These are phyloP conservation scores for Dendrolimus kikuchii DNA, from an alignment of 1,140 invertebrate species.

Conservation along the genomic window DNA sequence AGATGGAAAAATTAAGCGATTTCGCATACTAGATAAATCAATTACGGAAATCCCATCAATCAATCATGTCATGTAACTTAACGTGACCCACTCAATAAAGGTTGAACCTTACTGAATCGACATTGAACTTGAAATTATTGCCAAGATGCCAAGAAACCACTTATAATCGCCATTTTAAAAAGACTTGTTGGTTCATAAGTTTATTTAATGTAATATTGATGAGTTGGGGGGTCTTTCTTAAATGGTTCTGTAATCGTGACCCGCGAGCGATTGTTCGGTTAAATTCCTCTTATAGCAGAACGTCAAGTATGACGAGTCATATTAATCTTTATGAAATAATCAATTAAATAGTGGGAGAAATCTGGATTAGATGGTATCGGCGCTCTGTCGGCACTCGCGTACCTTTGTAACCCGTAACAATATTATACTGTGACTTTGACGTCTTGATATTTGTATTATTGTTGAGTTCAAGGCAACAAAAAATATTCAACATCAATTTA, in stretches of 20 bases:
- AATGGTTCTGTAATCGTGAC: conserved; percentile 23
- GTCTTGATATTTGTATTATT: conserved; percentile 3
- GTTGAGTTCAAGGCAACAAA: neutral
- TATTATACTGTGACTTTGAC: conserved; percentile 17
- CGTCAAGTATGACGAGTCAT: conserved; percentile 53
- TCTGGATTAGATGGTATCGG: conserved; percentile 63
- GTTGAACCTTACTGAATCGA: conserved; percentile 28
- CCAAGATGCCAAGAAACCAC: conserved; percentile 22
- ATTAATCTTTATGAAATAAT: conserved; percentile 64
- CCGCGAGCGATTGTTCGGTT: conserved; percentile 33
- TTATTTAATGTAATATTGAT: conserved; percentile 1
- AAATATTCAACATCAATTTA: neutral
- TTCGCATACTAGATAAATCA: conserved; percentile 9
- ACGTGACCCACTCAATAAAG: conserved; percentile 12
- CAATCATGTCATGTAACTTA: conserved; percentile 6
- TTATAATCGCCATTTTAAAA: conserved; percentile 13
- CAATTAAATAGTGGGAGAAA: conserved; percentile 61
- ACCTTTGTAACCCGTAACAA: conserved; percentile 55
- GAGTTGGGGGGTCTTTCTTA: conserved; percentile 10
- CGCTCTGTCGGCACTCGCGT: conserved; percentile 55
- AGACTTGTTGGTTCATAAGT: conserved; percentile 8
- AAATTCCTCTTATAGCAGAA: conserved; percentile 33
- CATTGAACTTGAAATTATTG: conserved; percentile 32
- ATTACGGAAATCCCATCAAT: conserved; percentile 15
- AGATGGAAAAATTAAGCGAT: conserved; percentile 2